Evolutionary conservation across 2,797 vertebrate species (phyloP).

Genomic region (Rousettus madagascariensis): DNA sequence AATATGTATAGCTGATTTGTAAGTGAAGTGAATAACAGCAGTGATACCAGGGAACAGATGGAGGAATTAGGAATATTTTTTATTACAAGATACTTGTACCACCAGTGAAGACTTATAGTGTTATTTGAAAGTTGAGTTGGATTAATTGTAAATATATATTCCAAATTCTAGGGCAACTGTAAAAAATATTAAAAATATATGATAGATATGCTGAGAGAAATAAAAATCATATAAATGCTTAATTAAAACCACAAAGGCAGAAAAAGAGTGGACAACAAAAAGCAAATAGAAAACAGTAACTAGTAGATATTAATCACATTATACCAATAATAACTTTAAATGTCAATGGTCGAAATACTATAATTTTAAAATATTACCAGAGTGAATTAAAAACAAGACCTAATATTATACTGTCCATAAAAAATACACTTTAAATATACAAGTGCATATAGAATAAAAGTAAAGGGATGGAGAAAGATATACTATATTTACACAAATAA

Average conservation of each 20-base stretch:
- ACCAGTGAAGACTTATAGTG: not conserved
- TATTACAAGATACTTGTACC: not conserved
- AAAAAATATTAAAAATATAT: not conserved
- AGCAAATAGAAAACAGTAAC: not conserved
- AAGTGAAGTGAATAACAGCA: not conserved
- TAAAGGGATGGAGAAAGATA: not conserved
- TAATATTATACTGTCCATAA: not conserved
- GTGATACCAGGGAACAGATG: not conserved
- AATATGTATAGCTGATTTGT: not conserved
- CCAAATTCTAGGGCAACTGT: not conserved
- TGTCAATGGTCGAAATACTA: not conserved
- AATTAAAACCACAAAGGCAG: not conserved
- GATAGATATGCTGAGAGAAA: not conserved
- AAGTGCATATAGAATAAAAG: not conserved
- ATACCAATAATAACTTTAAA: not conserved
- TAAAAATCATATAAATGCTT: not conserved
- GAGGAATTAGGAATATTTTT: not conserved
- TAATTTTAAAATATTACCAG: not conserved
- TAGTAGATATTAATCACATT: not conserved
- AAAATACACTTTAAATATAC: not conserved
- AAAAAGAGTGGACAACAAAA: not conserved
- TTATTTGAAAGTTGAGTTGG: not conserved
- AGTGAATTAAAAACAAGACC: not conserved
- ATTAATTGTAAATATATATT: not conserved
- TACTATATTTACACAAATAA: not conserved